Base-by-base conservation (phyloP, 2,888 invertebrate species). In the Noctua comes region DNA sequence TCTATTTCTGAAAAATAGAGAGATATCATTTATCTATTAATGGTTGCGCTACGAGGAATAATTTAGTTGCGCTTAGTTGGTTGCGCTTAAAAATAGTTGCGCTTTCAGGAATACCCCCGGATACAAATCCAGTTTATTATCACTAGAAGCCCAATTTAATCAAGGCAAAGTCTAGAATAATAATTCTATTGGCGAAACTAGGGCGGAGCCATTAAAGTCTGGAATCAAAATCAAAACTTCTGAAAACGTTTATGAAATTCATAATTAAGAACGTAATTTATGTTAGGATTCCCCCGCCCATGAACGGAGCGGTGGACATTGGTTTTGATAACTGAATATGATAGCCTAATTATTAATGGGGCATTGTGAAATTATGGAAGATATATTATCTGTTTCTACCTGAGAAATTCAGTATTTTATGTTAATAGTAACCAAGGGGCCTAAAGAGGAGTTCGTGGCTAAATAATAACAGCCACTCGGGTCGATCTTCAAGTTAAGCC, bases 221-320 rank as follows among this genome's bases (percentile, higher is more conserved):
- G 79, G 31, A 76, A 84, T 80, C 80, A 80, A 84, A 83, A 83
- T 84, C 84, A 73, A 84, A 84, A 83, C 80, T 83, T 83, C 62
- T 66, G 85, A 85, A 84, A 85, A 81, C 85, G 77, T 85, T 85
- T 77, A 72, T 80, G 81, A 80, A 84, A 85, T 84, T 84, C 77
- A 81, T 85, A 84, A 84, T 84, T 81, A 80, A 80, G 83, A 81
- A 77, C 82, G 46, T 85, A 84, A 84, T 85, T 84, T 84, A 84
- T 84, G 68, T 77, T 62, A 74, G 81, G 40, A 72, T 66, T 65
- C 71, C 59, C 77, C 83, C 57, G 77, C 83, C 83, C 81, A 85
- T 71, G 72, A 84, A 62, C 69, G 72, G 46, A 27, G 74, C 73
- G 18, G 65, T 65, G 81, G 81, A 77, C 83, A 81, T 77, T 66